phyloP scores from a whole-genome alignment of 1,140 invertebrate species.

The Sesamia nonagrioides region DNA sequence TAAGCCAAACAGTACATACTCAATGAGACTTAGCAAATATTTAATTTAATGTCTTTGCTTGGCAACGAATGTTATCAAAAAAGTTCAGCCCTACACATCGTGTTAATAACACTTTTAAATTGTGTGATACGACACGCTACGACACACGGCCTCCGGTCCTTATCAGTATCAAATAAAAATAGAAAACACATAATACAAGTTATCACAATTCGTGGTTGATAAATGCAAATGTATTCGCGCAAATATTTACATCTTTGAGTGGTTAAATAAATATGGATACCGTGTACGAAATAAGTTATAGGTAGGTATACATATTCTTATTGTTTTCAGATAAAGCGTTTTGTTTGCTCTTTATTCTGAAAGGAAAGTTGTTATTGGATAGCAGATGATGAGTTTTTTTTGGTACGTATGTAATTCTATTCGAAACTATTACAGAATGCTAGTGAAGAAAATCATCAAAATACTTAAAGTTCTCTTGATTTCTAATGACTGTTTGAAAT shows the following conservation, averaged over 20 bases:
- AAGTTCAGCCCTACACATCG: not conserved
- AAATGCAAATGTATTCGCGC: slow-evolving; percentile 4
- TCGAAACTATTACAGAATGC: too few relatives aligned
- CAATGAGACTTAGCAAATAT: not conserved
- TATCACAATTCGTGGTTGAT: slow-evolving; percentile 3
- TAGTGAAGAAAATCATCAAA: too few relatives aligned
- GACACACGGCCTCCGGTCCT: not conserved
- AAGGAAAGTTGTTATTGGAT: not conserved
- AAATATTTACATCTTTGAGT: slow-evolving; percentile 19
- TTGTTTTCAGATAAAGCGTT: slow-evolving; percentile 2
- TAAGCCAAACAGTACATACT: not conserved
- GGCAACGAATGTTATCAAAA: not conserved
- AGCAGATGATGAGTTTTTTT: not conserved
- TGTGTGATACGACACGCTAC: not conserved
- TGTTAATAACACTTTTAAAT: not conserved
- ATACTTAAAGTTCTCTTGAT: too few relatives aligned
- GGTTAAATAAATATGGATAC: slow-evolving; percentile 6
- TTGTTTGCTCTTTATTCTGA: not conserved
- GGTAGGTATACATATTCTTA: not conserved
- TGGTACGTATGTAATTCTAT: too few relatives aligned
- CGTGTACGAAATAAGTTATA: not conserved
- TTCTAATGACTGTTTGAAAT: too few relatives aligned
- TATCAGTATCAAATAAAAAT: slow-evolving; percentile 14
- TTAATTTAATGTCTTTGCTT: not conserved
- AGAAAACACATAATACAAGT: slow-evolving; percentile 12